Conservation (phyloP, 2,113 vertebrate species). For the Sisor rabdophorus region DNA sequence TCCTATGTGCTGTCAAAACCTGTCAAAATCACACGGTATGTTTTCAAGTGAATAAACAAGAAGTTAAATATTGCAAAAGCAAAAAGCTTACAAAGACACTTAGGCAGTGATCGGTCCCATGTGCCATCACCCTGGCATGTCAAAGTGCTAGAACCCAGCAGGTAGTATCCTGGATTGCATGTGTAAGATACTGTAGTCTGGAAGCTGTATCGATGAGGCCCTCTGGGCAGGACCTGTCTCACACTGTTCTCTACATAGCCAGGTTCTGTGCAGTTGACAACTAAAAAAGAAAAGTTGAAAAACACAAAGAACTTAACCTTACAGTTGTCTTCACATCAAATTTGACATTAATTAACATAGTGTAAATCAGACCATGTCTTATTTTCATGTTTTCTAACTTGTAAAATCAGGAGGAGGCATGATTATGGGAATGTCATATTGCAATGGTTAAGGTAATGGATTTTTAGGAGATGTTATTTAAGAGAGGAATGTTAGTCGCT, state of each 20-base stretch:
- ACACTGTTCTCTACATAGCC: conserved; percentile 89
- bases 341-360: no score
- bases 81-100: conserved; percentile 84
- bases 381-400: no score
- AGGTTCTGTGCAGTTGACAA: conserved; percentile 95
- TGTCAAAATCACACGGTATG: not conserved
- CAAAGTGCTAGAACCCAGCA: conserved; percentile 87
- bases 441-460: no score
- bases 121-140: conserved; percentile 94
- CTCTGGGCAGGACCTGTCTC: conserved; percentile 80
- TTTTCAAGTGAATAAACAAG: not conserved
- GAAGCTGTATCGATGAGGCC: conserved; percentile 88
- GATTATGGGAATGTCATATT: no score
- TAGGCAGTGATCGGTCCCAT: conserved; percentile 90
- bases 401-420: no score
- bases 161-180: conserved; percentile 88
- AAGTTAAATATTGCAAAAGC: not conserved
- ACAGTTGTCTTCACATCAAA: no score
- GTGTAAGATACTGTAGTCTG: conserved; percentile 87
- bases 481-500: no score
- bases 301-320: not conserved
- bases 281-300: conserved; percentile 58
- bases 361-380: no score
- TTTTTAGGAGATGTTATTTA: no score
- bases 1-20: not conserved